Evolutionary conservation across 2,888 invertebrate genomes (phyloP).

Genomic region (Diploptera punctata): DNA sequence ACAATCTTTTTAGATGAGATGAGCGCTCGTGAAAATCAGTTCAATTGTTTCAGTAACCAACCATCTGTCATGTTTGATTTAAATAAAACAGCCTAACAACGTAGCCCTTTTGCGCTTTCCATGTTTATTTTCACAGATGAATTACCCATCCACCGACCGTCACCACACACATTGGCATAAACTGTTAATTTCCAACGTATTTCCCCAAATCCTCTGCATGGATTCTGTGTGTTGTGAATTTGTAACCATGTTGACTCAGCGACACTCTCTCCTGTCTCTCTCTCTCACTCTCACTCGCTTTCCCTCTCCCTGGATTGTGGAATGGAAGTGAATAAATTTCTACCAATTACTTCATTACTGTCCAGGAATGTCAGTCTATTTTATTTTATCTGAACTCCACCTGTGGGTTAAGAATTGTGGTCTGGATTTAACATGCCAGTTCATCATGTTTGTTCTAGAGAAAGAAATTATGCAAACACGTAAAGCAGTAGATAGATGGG

Average conservation of each 20-base stretch:
- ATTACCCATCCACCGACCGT: background rate
- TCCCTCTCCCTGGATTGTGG: background rate
- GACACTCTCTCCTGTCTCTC: background rate
- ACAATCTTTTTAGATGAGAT: background rate
- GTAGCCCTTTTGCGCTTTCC: background rate
- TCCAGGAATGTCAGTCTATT: no score
- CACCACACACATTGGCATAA: conserved; percentile 5
- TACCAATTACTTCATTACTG: no score
- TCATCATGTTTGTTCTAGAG: no score
- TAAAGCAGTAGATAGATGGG: no score
- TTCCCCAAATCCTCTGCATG: conserved; percentile 12
- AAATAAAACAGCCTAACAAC: conserved; percentile 21
- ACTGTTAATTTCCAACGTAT: conserved; percentile 20
- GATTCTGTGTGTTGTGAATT: conserved; percentile 18
- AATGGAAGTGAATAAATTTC: conserved; percentile 9
- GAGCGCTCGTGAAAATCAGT: conserved; percentile 1
- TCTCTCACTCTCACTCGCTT: background rate
- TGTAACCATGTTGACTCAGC: conserved; percentile 23
- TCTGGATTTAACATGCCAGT: no score
- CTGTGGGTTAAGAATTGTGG: no score
- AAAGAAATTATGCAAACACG: no score
- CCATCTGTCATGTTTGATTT: conserved; percentile 26
- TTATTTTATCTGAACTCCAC: no score
- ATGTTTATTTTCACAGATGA: conserved; percentile 31
- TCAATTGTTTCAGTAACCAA: background rate